Evolutionary conservation across 2,888 invertebrate species (phyloP).

Genomic region (Stenoptilia bipunctidactyla): DNA sequence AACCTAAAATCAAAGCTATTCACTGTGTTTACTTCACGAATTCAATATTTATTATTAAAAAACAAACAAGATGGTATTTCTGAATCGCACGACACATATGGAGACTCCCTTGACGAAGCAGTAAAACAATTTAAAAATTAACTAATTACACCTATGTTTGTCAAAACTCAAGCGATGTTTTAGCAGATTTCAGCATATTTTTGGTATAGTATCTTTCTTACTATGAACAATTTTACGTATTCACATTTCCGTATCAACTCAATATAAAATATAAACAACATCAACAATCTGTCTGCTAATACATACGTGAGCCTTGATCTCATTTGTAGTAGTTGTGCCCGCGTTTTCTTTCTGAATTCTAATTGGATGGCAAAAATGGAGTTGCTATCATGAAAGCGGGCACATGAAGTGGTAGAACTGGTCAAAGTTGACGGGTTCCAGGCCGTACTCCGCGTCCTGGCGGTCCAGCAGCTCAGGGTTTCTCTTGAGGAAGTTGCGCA

Average conservation of each 20-base stretch:
- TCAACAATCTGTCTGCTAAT: slow-evolving; percentile 1
- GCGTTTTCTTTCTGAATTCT: neutral
- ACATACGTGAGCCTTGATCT: slow-evolving; percentile 6
- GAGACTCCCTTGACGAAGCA: too few relatives aligned
- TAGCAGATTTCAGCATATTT: neutral
- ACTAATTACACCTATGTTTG: too few relatives aligned
- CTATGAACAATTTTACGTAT: too few relatives aligned
- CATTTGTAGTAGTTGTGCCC: slow-evolving; percentile 2
- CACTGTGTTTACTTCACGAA: too few relatives aligned
- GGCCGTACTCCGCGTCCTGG: slow-evolving; percentile 42
- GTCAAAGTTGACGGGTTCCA: slow-evolving; percentile 62
- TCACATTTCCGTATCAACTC: too few relatives aligned
- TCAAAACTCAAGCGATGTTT: too few relatives aligned
- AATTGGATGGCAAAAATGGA: slow-evolving; percentile 19
- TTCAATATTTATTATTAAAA: too few relatives aligned
- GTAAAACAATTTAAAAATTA: too few relatives aligned
- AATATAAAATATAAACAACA: neutral
- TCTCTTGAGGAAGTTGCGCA: slow-evolving; percentile 59
- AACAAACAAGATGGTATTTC: too few relatives aligned
- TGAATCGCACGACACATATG: too few relatives aligned
- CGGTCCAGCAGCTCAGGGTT: slow-evolving; percentile 54
- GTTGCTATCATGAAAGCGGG: slow-evolving; percentile 50
- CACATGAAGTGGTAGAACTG: slow-evolving; percentile 67
- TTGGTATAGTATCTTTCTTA: neutral
- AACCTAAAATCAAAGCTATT: too few relatives aligned